phyloP scores from a whole-genome alignment of 2,113 vertebrate species.

The Aegotheles bennettii region DNA sequence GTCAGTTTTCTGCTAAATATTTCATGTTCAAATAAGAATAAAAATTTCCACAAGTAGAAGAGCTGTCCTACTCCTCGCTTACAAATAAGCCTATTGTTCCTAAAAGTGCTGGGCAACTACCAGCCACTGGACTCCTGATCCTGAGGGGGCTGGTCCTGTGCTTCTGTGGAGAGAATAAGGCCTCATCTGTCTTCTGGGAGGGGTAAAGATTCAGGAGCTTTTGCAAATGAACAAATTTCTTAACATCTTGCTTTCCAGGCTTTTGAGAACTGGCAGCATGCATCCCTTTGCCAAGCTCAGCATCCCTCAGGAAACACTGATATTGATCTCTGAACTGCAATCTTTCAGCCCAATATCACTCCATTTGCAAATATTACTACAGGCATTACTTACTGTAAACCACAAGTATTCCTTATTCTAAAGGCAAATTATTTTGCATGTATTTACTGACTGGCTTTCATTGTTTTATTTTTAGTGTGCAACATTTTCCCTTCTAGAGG shows the following conservation, averaged over 20 bases:
- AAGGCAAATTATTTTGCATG: neutral
- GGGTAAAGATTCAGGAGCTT: neutral
- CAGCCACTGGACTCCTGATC: neutral
- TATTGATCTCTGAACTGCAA: neutral
- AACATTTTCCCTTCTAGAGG: neutral
- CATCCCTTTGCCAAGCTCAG: neutral
- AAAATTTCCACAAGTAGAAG: neutral
- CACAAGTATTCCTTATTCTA: neutral
- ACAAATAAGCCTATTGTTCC: neutral
- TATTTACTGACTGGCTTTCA: slow-evolving; percentile 10
- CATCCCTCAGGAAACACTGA: neutral
- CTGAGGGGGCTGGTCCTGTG: neutral
- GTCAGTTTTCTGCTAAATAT: neutral
- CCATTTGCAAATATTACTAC: neutral
- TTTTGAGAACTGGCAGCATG: neutral
- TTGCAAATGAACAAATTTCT: neutral
- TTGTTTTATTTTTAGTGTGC: neutral
- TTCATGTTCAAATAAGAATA: neutral
- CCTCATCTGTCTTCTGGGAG: neutral
- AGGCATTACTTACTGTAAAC: neutral
- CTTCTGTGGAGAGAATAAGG: neutral
- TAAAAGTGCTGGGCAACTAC: neutral
- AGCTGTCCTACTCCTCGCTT: neutral
- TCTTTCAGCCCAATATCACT: neutral
- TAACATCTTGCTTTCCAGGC: neutral